Base-by-base conservation (phyloP, 1,140 invertebrate genomes). In the Bombus turneri region DNA sequence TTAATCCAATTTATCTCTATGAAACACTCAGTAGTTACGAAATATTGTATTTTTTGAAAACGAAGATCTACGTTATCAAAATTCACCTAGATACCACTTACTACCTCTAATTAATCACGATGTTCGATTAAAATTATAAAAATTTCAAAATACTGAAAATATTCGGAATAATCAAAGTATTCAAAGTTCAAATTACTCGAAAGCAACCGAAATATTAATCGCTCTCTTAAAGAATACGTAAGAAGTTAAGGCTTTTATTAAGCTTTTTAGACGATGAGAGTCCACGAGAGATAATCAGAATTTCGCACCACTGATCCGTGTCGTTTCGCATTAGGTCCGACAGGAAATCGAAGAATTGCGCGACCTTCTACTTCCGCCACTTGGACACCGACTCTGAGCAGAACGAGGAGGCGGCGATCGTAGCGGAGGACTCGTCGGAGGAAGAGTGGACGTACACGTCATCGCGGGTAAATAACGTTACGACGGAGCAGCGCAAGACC, bases 341-440 rank as follows among this genome's bases (percentile, higher is more conserved):
- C 94, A 95, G 97, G 85, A 97, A 97, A 92, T 97, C 97, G 25
- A 97, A 97, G 91, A 98, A 98, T 92, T 97, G 96, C 91, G 98
- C 96, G 83, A 97, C 97, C 77, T 98, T 97, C 93, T 98, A 98
- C 93, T 98, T 97, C 93, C 97, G 97, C 93, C 98, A 98, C 93
- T 95, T 96, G 92, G 98, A 98, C 92, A 98, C 97, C 4, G 97
- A 98, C 94, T 97, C 97, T 1, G 97, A 98, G 87, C 93, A 91
- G 15, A 94, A 95, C 62, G 91, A 93, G 75, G 88, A 92, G 75
- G 88, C 88, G n/a, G 78, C 86, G 25, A 92, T 91, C 47, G 87
- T 80, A 31, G 96, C 93, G 77, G 96, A 96, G 41, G 96, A 97
- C 91, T 96, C 96, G 9, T 97, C 96, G 4, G 97, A 97, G 93